Percentiles rank a stretch among this genome's conserved stretches.
Evolutionary conservation across 2,113 vertebrate genomes (phyloP).

Genomic region (Gambusia holbrooki): DNA sequence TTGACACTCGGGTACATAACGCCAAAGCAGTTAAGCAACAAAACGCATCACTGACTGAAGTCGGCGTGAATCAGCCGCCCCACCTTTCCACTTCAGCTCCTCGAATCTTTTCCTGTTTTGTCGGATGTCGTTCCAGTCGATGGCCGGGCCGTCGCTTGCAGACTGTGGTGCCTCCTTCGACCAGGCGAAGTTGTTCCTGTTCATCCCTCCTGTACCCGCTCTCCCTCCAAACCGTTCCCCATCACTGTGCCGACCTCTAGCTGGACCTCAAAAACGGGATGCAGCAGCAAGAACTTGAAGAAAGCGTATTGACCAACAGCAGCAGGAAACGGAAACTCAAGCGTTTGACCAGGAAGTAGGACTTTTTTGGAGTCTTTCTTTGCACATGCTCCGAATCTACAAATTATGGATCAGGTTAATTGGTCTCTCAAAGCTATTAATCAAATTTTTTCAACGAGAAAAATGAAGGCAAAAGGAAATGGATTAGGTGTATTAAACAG

Average conservation of each 20-base stretch:
- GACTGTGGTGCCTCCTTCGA: constrained; percentile 41
- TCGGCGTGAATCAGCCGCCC: constrained; percentile 15
- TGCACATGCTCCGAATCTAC: too few species aligned
- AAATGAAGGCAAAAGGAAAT: too few species aligned
- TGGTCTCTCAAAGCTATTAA: too few species aligned
- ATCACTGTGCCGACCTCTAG: background rate
- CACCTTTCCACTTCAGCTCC: constrained; percentile 93
- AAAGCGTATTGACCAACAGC: background rate
- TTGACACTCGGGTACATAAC: background rate
- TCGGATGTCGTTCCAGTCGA: constrained; percentile 87
- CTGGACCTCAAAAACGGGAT: constrained; percentile 26
- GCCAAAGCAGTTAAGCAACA: background rate
- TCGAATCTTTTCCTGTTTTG: constrained; percentile 87
- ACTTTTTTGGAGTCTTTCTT: too few species aligned
- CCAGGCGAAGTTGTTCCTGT: constrained; percentile 59
- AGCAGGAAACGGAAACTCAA: background rate
- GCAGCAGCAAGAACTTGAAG: background rate
- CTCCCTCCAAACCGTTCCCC: background rate
- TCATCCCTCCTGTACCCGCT: background rate
- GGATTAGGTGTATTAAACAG: too few species aligned
- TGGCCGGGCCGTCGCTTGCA: constrained; percentile 42
- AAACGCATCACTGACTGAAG: background rate
- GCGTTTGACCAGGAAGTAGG: too few species aligned
- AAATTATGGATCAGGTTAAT: too few species aligned
- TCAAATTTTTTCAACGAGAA: too few species aligned